Evolutionary conservation across 1,140 invertebrate species (phyloP).

Genomic region (Drosophila jambulina): DNA sequence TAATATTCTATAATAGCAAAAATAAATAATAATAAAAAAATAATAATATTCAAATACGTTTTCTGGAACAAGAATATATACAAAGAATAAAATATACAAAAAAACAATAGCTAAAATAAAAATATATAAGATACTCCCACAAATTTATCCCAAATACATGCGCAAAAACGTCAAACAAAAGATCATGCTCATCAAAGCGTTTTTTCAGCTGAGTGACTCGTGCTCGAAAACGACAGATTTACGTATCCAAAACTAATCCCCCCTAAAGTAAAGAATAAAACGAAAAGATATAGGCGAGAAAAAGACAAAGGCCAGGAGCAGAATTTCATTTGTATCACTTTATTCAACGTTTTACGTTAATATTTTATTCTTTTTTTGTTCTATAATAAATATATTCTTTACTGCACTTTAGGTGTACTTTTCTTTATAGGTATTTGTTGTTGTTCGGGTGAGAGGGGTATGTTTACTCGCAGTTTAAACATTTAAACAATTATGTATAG

Average conservation of each 20-base stretch:
- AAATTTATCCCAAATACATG: conserved; percentile 4
- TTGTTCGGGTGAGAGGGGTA: conserved; percentile 16
- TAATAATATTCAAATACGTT: not conserved
- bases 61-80: not conserved
- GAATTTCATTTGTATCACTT: conserved; percentile 68
- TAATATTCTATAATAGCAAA: not conserved
- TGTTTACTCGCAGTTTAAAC: conserved; percentile 41
- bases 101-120: not conserved
- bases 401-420: conserved; percentile 19
- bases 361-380: conserved; percentile 51
- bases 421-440: conserved; percentile 28
- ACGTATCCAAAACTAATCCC: conserved; percentile 43
- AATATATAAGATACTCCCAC: not conserved
- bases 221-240: conserved; percentile 41
- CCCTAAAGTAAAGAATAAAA: conserved; percentile 29
- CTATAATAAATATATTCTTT: conserved; percentile 38
- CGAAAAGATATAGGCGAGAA: conserved; percentile 11
- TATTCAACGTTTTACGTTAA: conserved; percentile 78
- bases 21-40: not conserved
- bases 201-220: conserved; percentile 29
- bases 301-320: conserved; percentile 7
- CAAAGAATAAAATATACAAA: not conserved
- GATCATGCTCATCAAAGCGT: conserved; percentile 25
- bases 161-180: conserved; percentile 34
- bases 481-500: conserved; percentile 70